Base-by-base conservation (phyloP, 2,113 vertebrate genomes). In the Thinocorus orbignyianus region DNA sequence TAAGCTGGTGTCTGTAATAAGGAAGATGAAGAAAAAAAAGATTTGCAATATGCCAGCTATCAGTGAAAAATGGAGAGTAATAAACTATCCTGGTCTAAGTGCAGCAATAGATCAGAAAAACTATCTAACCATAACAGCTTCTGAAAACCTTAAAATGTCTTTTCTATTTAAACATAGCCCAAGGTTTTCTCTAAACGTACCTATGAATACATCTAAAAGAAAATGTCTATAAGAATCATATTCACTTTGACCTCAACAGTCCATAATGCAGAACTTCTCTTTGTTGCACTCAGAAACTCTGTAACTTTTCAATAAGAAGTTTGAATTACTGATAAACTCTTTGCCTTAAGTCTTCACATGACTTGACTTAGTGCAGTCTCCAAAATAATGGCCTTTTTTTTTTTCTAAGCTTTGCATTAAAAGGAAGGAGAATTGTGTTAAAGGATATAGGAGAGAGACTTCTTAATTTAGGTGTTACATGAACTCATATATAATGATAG, bases 101-200 rank as follows among this genome's bases (percentile, higher is more conserved):
- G 57, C 55, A 79, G 76, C 69, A 88, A 65, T 94, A 93, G 54
- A 92, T 93, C 93, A 94, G 78, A 83, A 96, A 90, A 94, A 48
- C 35, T 49, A 31, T 62, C 54, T 78, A 80, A 83, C 81, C 22
- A 18, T 73, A 94, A 74, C 54, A 71, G 49, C 39, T 91, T 46
- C 46, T 92, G 81, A 90, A 88, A 74, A 48, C 61, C 80, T 86
- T 51, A 85, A 95, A 92, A 42, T 39, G 25, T 31, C 28, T 57
- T 73, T 95, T 83, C 77, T 83, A 52, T 88, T 95, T 96, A 94
- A 94, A 80, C 44, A 39, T 94, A 90, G 58, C 79, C 65, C 44
- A 88, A 94, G 69, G 78, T 92, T 87, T 92, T n/a, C 49, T 92
- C 33, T 68, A 89, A 93, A 52, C 1, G 3, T 62, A 72, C 7